phyloP scores from a whole-genome alignment of 2,113 vertebrate species.

The Hippocampus barbouri region DNA sequence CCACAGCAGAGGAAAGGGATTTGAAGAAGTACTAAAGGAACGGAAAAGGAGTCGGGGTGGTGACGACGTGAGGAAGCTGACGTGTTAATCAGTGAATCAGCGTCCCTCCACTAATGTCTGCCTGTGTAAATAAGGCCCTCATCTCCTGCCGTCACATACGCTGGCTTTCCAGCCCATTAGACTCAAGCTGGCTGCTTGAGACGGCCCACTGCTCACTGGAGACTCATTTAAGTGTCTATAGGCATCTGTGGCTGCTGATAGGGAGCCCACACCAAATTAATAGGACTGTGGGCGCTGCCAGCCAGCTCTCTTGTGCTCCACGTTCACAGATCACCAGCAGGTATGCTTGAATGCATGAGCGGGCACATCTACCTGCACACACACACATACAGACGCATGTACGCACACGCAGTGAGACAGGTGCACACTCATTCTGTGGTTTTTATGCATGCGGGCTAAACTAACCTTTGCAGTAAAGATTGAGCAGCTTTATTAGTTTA shows the following conservation, averaged over 20 bases:
- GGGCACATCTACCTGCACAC: conserved; percentile 25
- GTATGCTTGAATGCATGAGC: conserved; percentile 42
- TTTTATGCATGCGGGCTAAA: conserved; percentile 86
- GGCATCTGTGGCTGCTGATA: conserved; percentile 98
- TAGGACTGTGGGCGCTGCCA: conserved; percentile 81
- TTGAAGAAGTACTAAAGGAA: conserved; percentile 22
- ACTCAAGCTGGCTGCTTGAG: conserved; percentile 88
- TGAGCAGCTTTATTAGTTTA: conserved; percentile 97
- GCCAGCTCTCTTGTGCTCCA: conserved; percentile 74
- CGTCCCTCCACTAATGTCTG: conserved; percentile 75
- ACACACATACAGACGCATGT: conserved; percentile 21
- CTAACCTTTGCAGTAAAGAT: conserved; percentile 95
- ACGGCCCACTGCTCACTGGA: conserved; percentile 82
- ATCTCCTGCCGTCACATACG: conserved; percentile 87
- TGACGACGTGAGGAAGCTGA: conserved; percentile 45
- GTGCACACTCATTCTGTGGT: conserved; percentile 39
- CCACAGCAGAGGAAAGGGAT: conserved; percentile 9
- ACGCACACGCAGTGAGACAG: conserved; percentile 4
- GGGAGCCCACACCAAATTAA: conserved; percentile 97
- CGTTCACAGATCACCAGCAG: conserved; percentile 32
- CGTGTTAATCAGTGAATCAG: conserved; percentile 78
- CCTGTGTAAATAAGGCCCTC: conserved; percentile 93
- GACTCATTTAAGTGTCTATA: conserved; percentile 95
- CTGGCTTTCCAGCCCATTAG: conserved; percentile 94
- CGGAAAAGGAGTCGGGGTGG: neutral